Base-by-base conservation (phyloP, 2,797 vertebrate genomes). In the Phrynocephalus forsythii region DNA sequence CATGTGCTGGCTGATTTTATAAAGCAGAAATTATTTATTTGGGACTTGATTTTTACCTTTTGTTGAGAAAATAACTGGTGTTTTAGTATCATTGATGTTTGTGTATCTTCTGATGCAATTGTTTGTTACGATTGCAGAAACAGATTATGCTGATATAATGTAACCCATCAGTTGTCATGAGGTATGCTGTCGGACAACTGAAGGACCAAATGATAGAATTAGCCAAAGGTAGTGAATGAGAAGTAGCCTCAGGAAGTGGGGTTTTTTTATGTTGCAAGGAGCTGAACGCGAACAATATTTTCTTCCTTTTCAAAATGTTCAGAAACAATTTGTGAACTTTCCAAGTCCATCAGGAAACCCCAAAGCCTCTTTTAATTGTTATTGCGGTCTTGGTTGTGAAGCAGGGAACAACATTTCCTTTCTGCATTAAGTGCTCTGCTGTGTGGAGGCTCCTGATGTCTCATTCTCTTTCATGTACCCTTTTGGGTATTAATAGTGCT, bases 401-500 rank as follows among this genome's bases (percentile, higher is more conserved):
- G 75, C 82, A 88, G 11, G 73, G 84, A 86, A 82, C 63, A 83
- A 38, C 30, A 90, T 94, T 92, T 89, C 30, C 63, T 50, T 90
- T 81, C 48, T 78, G 11, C 83, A 1, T 86, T 90, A 90, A 88
- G 28, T 66, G 67, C 63, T 92, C 68, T 91, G 60, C 71, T 76
- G 9, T 38, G 79, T 56, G 77, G n/a, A 67, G 83, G 18, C 83
- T 94, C 81, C 90, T 60, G 24, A 48, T 6, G 0, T 68, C 67
- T 67, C 73, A 85, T 72, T 71, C 78, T 91, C 85, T 88, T 79
- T 92, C 90, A 85, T 91, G 86, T 94, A 44, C 48, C 63, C 86
- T 76, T 82, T 22, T 89, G 85, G 38, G 38, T 87, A 94, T 93
- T 93, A 93, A 93, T 90, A 91, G 82, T 52, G 56, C 80, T 93